A percentile compares a stretch with the other conserved stretches of the same genome.
Evolutionary conservation across 1,140 invertebrate species (phyloP).

Genomic region (Drosophila busckii): DNA sequence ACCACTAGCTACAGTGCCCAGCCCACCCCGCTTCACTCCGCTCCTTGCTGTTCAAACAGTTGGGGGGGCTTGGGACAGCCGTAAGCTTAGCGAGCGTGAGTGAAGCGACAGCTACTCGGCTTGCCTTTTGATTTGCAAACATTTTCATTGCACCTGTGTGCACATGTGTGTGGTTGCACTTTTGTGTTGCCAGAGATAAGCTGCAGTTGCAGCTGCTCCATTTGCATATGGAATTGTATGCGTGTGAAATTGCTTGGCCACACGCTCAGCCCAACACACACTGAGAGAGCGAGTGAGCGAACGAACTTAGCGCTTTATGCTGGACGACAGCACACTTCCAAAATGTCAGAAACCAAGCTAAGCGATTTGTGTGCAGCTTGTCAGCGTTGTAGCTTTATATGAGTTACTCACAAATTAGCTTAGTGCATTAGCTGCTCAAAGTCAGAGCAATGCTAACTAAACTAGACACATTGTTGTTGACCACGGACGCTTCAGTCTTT

Average conservation of each 20-base stretch:
- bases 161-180: constrained; percentile 23
- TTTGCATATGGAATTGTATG: constrained; percentile 61
- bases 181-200: constrained; percentile 45
- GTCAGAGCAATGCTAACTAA: too few species aligned
- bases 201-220: constrained; percentile 37
- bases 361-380: neutral
- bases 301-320: too few species aligned
- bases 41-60: neutral
- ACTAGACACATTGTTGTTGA: too few species aligned
- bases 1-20: neutral
- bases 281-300: too few species aligned
- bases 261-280: constrained; percentile 1
- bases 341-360: constrained; percentile 22
- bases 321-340: constrained; percentile 5
- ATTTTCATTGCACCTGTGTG: constrained; percentile 41
- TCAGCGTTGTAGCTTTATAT: constrained; percentile 47
- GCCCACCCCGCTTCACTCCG: neutral
- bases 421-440: constrained; percentile 66
- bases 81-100: constrained; percentile 1
- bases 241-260: constrained; percentile 20
- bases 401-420: constrained; percentile 61
- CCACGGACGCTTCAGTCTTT: too few species aligned
- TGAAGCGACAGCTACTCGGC: constrained; percentile 1
- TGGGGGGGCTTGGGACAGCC: neutral
- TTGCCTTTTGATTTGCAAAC: constrained; percentile 63